Evolutionary conservation across 2,797 vertebrate genomes (phyloP), one percentile per base, ranked within the genome.

Genomic region (Enteromius unitaeniatus): DNA sequence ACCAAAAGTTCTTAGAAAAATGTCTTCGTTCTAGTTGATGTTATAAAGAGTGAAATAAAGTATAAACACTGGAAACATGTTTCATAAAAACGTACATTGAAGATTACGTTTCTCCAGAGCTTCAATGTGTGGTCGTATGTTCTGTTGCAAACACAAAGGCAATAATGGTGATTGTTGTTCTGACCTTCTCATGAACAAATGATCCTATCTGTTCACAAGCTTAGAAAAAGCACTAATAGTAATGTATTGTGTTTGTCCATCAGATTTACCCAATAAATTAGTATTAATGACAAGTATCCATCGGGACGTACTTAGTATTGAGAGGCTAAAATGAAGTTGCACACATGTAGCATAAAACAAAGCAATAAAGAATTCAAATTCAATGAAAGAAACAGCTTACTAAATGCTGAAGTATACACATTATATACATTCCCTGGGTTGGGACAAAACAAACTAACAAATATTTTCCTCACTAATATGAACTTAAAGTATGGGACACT

Each of bases 101-200:
- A 87, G 91, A 90, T 91, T 91, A 86, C 88, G 91, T 91, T 90
- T 92, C 91, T 91, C 93, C 93, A 92, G 92, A 91, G 90, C 90
- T 91, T 94, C 89, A 92, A 91, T 91, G 92, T 90, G 92, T 92
- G 90, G 87, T 91, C 87, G 90, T 85, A 94, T 92, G 92, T 91
- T 94, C 93, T 91, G 90, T 92, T 95, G 93, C 91, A 92, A 94
- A 95, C 93, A 94, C 93, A 96, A 95, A 95, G 94, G 94, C 95
- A 95, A 94, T 95, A 95, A 94, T 86, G 93, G 94, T 95, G 94
- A 95, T 94, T 91, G 91, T 93, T 92, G 90, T 94, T 92, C 91
- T 90, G 90, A 86, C 81, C 64, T 84, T 90, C 87, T 88, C 65
- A 93, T 93, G 93, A 91, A 70, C 83, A 86, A 81, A 83, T 69